Evolutionary conservation across 2,888 invertebrate genomes (phyloP).

Genomic region (Athetis lepigone): DNA sequence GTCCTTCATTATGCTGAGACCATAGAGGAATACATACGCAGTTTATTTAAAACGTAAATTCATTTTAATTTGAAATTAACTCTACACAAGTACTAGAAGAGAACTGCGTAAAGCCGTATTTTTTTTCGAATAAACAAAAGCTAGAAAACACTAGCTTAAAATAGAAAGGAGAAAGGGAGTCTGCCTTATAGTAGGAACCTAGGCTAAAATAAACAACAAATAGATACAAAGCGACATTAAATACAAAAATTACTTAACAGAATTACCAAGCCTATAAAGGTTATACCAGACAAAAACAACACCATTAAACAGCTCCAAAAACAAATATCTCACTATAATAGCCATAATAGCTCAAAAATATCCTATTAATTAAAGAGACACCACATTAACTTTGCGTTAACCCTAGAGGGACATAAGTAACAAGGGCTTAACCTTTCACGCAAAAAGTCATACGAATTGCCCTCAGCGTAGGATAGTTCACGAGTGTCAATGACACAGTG

Average conservation of each 20-base stretch:
- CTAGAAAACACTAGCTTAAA: too few species aligned
- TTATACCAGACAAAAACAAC: constrained; percentile 7
- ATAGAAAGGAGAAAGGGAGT: too few species aligned
- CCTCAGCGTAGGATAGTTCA: constrained; percentile 37
- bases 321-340: constrained; percentile 29
- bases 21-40: too few species aligned
- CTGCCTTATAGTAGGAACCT: too few species aligned
- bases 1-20: too few species aligned
- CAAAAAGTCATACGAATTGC: constrained; percentile 60
- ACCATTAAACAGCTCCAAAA: constrained; percentile 8
- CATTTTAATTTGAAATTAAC: background rate
- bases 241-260: too few species aligned
- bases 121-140: too few species aligned
- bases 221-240: too few species aligned
- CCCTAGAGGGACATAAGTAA: constrained; percentile 57
- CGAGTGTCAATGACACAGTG: constrained; percentile 57
- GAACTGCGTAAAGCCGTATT: too few species aligned
- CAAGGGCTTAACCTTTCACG: constrained; percentile 51
- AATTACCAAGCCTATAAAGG: background rate
- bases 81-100: too few species aligned
- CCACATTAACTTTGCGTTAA: constrained; percentile 27
- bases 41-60: too few species aligned
- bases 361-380: constrained; percentile 47
- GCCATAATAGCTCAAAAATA: constrained; percentile 26
- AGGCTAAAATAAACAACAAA: too few species aligned